Evolutionary conservation across 2,113 vertebrate genomes (phyloP), one percentile per base, ranked within the genome.

Genomic region (Corythornis madagascariensis): DNA sequence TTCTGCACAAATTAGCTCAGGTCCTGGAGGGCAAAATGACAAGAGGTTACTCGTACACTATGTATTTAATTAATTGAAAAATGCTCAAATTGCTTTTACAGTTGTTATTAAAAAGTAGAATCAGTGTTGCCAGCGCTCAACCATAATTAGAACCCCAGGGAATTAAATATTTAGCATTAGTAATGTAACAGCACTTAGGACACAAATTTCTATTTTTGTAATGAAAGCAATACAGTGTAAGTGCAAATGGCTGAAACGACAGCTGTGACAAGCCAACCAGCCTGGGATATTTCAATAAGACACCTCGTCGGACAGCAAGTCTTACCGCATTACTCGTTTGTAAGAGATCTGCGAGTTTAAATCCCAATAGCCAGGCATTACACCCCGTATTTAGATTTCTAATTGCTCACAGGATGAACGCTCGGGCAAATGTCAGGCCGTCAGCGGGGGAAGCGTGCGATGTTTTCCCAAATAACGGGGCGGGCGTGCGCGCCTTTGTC

Each of bases 51-150:
- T 98, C 98, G 97, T 98, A 99, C 97, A 97, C 98, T 99, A 98
- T 99, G 99, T 99, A 98, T 99, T 99, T 99, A 99, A 99, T 99
- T 99, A 99, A 99, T 99, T 99, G 99, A 99, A 99, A 99, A 99
- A 99, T 98, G 99, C 99, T 99, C 98, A 98, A 98, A 99, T 99
- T 99, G 99, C 99, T 99, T 99, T 99, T 99, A 99, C 99, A 99
- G 98, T 99, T 99, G 99, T 99, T 99, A 99, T 99, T 98, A 98
- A 97, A 98, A 98, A 98, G 98, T 97, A 97, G 98, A 99, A 99
- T 99, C 98, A 97, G 95, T 99, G 99, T 99, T 99, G 99, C 99
- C 99, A 99, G 98, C 98, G 98, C 98, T 99, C 98, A 98, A 98
- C 98, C 98, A 98, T 99, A 99, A 99, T 99, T 99, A 99, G 99